A percentile compares a stretch with the other conserved stretches of the same genome.
Evolutionary conservation across 2,888 invertebrate genomes (phyloP).

Genomic region (Dione juno): DNA sequence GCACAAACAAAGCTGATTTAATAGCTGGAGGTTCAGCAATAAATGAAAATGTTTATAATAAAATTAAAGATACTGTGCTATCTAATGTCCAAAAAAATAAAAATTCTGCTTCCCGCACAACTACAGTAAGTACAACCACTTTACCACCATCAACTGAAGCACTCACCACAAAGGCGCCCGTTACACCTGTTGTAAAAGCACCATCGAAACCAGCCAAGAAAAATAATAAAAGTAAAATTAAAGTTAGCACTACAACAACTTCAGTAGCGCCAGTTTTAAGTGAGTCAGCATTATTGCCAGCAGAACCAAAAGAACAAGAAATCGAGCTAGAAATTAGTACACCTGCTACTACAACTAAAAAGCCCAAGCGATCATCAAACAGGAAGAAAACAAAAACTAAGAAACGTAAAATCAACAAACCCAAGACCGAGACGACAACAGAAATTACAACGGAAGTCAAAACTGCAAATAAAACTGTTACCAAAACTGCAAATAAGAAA

Average conservation of each 20-base stretch:
- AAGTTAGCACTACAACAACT: constrained; percentile 52
- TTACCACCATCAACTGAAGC: constrained; percentile 60
- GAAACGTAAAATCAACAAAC: constrained; percentile 81
- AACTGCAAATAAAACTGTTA: constrained; percentile 77
- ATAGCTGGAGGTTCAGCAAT: constrained; percentile 77
- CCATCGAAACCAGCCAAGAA: constrained; percentile 70
- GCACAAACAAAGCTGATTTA: constrained; percentile 76
- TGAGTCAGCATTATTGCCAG: constrained; percentile 72
- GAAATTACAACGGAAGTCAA: constrained; percentile 71
- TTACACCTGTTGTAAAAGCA: constrained; percentile 54
- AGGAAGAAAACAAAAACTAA: constrained; percentile 84
- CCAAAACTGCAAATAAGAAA: constrained; percentile 80
- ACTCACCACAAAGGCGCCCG: constrained; percentile 58
- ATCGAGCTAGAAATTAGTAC: constrained; percentile 79
- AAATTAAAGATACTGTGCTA: constrained; percentile 85
- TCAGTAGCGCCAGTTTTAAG: constrained; percentile 56
- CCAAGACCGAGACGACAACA: constrained; percentile 64
- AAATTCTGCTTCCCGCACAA: constrained; percentile 59
- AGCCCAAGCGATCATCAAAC: constrained; percentile 70
- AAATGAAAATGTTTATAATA: constrained; percentile 81
- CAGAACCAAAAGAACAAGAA: constrained; percentile 78
- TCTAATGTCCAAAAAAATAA: constrained; percentile 82
- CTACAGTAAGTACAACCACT: constrained; percentile 54
- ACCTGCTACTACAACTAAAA: constrained; percentile 76
- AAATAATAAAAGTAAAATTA: constrained; percentile 72